Percentiles rank a stretch among this genome's conserved stretches.
Conservation (phyloP, 2,888 invertebrate genomes). For the Trisateles emortualis region DNA sequence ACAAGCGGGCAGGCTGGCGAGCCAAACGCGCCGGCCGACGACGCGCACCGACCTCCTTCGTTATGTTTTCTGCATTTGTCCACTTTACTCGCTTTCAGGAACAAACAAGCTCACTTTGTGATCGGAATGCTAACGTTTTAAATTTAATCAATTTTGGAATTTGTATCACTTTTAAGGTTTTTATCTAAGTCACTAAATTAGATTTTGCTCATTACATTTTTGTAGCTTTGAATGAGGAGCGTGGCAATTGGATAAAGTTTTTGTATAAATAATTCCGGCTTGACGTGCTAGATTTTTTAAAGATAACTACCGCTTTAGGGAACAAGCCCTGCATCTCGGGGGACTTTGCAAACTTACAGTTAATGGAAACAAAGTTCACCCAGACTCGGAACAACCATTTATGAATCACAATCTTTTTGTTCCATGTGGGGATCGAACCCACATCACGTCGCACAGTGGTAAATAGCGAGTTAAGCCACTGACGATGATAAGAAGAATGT, state of each 20-base stretch:
- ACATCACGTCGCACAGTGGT: no score
- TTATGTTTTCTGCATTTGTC: constrained; percentile 76
- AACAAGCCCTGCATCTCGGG: no score
- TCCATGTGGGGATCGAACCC: no score
- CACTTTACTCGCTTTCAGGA: constrained; percentile 77
- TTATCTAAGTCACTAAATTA: constrained; percentile 40
- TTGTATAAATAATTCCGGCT: background rate
- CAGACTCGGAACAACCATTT: no score
- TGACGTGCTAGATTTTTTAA: background rate
- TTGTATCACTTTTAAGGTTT: constrained; percentile 36
- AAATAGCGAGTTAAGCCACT: no score
- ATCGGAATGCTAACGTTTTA: constrained; percentile 69
- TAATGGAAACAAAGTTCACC: no score
- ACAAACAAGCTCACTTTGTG: constrained; percentile 76
- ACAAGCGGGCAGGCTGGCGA: constrained; percentile 39
- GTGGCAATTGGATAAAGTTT: background rate
- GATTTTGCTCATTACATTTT: constrained; percentile 14
- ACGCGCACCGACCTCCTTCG: constrained; percentile 59
- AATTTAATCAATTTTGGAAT: constrained; percentile 52
- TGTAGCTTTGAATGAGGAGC: background rate
- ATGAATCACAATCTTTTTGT: no score
- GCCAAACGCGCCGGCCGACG: constrained; percentile 23
- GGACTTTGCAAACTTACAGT: no score
- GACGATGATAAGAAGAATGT: no score
- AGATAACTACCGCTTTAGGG: no score